Percentiles rank a stretch among this genome's conserved stretches.
phyloP scores from a whole-genome alignment of 1,140 invertebrate genomes.

The Cherax destructor region DNA sequence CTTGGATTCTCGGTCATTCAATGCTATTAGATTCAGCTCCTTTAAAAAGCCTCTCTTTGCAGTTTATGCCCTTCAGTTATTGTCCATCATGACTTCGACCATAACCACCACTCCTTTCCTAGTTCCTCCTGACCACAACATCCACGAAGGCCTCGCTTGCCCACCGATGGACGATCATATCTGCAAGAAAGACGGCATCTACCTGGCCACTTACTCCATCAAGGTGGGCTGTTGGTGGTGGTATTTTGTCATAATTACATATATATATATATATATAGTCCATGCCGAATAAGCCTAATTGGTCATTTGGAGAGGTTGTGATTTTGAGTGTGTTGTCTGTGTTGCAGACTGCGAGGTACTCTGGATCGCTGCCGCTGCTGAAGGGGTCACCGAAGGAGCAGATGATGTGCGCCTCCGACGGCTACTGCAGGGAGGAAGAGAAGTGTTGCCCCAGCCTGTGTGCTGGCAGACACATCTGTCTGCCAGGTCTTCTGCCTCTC shows the following conservation, averaged over 20 bases:
- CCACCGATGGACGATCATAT: not conserved
- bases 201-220: not conserved
- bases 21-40: not conserved
- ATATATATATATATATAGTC: no score
- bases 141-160: not conserved
- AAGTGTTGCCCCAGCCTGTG: constrained; percentile 56
- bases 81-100: not conserved
- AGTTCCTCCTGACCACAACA: constrained; percentile 8
- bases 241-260: no score
- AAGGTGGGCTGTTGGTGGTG: not conserved
- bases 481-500: constrained; percentile 3
- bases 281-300: no score
- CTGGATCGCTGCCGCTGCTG: not conserved
- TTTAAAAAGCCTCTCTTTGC: no score
- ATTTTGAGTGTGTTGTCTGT: not conserved
- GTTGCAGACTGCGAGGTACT: not conserved
- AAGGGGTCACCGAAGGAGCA: constrained; percentile 38
- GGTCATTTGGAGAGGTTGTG: no score
- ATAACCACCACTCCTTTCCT: not conserved
- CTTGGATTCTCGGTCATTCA: no score
- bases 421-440: constrained; percentile 39
- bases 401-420: constrained; percentile 49
- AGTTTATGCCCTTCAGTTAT: not conserved
- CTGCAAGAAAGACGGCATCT: constrained; percentile 11
- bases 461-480: constrained; percentile 43